phyloP scores from a whole-genome alignment of 1,140 invertebrate genomes.

The Teleopsis dalmanni region DNA sequence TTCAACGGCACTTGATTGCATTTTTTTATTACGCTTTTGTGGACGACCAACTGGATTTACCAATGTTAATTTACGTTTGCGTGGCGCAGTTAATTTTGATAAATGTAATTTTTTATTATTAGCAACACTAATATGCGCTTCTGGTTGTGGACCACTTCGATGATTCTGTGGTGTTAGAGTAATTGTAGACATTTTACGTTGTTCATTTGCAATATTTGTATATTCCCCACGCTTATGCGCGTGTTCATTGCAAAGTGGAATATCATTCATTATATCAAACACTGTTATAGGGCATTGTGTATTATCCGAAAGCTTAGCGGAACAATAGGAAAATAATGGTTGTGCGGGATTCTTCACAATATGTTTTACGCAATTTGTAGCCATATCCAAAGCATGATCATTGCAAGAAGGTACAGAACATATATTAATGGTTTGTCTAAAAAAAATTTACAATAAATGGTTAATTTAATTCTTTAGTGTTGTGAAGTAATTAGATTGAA shows the following conservation, averaged over 20 bases:
- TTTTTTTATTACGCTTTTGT: constrained; percentile 31
- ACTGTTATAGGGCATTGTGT: constrained; percentile 82
- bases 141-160: not conserved
- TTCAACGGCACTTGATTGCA: not conserved
- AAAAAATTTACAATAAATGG: constrained; percentile 1
- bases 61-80: constrained; percentile 25
- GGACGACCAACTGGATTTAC: constrained; percentile 27
- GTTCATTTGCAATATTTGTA: constrained; percentile 60
- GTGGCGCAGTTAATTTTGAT: not conserved
- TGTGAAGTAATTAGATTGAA: not conserved
- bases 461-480: too few species aligned
- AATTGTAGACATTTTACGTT: constrained; percentile 56
- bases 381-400: constrained; percentile 55
- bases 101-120: not conserved
- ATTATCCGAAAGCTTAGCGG: constrained; percentile 79
- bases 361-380: constrained; percentile 75
- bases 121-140: not conserved
- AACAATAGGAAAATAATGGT: constrained; percentile 80
- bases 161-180: not conserved
- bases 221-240: constrained; percentile 74
- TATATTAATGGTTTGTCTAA: constrained; percentile 22
- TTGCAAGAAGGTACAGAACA: constrained; percentile 26
- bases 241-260: constrained; percentile 77
- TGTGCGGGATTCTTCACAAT: constrained; percentile 83
- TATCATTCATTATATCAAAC: constrained; percentile 73